Conservation (phyloP, 2,888 invertebrate genomes). For the Melipona beecheii region DNA sequence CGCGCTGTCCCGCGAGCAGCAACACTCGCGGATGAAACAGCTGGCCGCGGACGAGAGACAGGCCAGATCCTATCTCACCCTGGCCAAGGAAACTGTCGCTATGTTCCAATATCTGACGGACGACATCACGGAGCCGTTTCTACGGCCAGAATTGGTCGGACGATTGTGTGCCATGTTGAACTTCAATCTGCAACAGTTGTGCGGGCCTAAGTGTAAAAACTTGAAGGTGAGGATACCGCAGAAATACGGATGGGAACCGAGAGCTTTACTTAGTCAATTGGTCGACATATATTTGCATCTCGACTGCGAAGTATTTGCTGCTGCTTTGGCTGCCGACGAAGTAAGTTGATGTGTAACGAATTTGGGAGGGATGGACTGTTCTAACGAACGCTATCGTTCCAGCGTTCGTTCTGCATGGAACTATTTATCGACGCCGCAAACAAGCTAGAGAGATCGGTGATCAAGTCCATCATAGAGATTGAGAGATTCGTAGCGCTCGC, state of each 20-base stretch:
- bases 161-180: conserved; percentile 98
- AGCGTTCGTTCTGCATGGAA: conserved; percentile 97
- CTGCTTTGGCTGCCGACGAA: conserved; percentile 97
- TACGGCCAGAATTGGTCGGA: conserved; percentile 96
- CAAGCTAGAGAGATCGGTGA: conserved; percentile 91
- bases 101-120: conserved; percentile 98
- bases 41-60: conserved; percentile 93
- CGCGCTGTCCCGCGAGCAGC: conserved; percentile 88
- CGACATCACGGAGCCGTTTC: conserved; percentile 97
- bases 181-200: conserved; percentile 98
- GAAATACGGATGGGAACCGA: conserved; percentile 99
- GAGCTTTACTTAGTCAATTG: conserved; percentile 94
- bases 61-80: conserved; percentile 94
- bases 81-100: conserved; percentile 98
- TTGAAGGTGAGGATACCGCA: conserved; percentile 96
- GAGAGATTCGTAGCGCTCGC: conserved; percentile 93
- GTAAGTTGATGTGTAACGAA: conserved; percentile 84
- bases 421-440: conserved; percentile 95
- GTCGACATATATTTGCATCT: conserved; percentile 99
- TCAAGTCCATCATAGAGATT: conserved; percentile 94
- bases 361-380: background rate
- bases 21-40: conserved; percentile 91
- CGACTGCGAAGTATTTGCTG: conserved; percentile 95
- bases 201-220: conserved; percentile 97
- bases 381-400: conserved; percentile 73